phyloP scores from a whole-genome alignment of 2,888 invertebrate species.

The Aphodius granarius region DNA sequence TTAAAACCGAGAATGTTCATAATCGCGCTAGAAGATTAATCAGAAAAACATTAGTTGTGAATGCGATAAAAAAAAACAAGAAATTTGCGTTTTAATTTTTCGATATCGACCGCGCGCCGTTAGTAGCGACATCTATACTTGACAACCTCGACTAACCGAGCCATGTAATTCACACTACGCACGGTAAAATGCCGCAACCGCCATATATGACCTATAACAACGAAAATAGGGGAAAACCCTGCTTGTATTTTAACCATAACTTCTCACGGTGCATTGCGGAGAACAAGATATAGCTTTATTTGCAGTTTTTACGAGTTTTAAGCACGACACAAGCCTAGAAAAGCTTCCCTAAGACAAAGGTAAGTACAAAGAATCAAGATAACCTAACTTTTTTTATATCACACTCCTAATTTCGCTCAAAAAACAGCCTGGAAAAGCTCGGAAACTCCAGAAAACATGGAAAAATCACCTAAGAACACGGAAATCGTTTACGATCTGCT shows the following conservation, averaged over 20 bases:
- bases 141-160: background rate
- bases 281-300: background rate
- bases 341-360: background rate
- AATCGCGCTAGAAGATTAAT: too few species aligned
- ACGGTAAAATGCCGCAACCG: background rate
- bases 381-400: background rate
- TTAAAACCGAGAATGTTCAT: too few species aligned
- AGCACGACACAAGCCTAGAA: too few species aligned
- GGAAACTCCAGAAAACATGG: background rate
- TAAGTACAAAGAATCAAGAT: background rate
- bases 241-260: background rate
- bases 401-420: background rate
- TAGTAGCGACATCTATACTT: background rate
- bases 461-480: background rate
- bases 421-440: background rate
- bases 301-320: background rate
- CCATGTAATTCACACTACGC: background rate
- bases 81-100: too few species aligned
- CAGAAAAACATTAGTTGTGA: too few species aligned
- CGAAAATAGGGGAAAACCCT: conserved; percentile 10
- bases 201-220: background rate
- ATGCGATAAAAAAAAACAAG: too few species aligned
- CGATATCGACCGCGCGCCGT: background rate
- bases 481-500: background rate
- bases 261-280: background rate